Evolutionary conservation across 2,888 invertebrate species (phyloP), one percentile per base, ranked within the genome.

Genomic region (Dicyrtomina minuta): DNA sequence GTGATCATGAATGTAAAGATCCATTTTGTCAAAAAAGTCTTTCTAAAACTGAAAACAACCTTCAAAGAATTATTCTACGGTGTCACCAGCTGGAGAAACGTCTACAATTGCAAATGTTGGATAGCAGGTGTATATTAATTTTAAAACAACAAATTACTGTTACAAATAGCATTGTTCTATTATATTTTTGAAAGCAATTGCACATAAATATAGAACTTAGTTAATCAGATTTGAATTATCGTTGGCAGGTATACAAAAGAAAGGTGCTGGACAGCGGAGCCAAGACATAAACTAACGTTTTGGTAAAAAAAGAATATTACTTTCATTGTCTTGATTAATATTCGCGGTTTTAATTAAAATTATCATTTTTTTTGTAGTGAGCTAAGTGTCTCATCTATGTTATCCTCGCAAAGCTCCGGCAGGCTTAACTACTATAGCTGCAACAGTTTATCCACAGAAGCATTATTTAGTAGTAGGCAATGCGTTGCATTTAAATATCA

Each of bases 201-300:
- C n/a, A n/a, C n/a, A n/a, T n/a, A n/a, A n/a, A n/a, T n/a, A n/a
- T n/a, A n/a, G n/a, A n/a, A n/a, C n/a, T n/a, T n/a, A n/a, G n/a
- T n/a, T n/a, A n/a, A n/a, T n/a, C n/a, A n/a, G n/a, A n/a, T n/a
- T n/a, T n/a, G n/a, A n/a, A n/a, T n/a, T n/a, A n/a, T n/a, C n/a
- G n/a, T n/a, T n/a, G n/a, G n/a, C n/a, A n/a, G n/a, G n/a, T n/a
- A n/a, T n/a, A n/a, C n/a, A n/a, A n/a, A n/a, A n/a, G n/a, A n/a
- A n/a, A n/a, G n/a, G n/a, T 75, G 74, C 65, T 75, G 73, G 70
- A 73, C 74, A n/a, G 71, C 71, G 43, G 71, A 66, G 53, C 44
- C 62, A n/a, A 61, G 64, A 27, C 41, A 70, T 17, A 51, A 55
- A 53, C 61, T 70, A 56, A 70, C 73, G 27, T 68, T 73, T 62